phyloP scores from a whole-genome alignment of 2,888 invertebrate genomes.

The Drosophila barbarae region DNA sequence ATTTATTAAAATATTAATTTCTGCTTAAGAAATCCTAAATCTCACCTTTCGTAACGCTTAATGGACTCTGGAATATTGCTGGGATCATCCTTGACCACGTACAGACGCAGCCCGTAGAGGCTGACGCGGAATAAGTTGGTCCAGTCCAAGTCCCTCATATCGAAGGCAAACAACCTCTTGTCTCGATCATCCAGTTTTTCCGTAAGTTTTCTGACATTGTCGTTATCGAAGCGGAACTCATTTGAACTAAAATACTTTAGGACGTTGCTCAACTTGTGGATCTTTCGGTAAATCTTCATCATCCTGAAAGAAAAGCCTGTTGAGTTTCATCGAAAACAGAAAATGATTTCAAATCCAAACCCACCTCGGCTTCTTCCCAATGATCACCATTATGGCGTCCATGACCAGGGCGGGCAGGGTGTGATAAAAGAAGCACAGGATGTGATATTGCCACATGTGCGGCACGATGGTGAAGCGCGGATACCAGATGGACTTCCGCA shows the following conservation, averaged over 20 bases:
- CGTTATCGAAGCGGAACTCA: slow-evolving; percentile 87
- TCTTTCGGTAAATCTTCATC: slow-evolving; percentile 89
- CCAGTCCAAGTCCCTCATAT: slow-evolving; percentile 88
- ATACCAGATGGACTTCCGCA: slow-evolving; percentile 86
- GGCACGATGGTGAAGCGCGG: slow-evolving; percentile 82
- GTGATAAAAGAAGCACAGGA: slow-evolving; percentile 83
- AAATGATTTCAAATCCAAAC: slow-evolving; percentile 1
- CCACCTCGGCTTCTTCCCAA: slow-evolving; percentile 79
- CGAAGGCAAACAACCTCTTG: slow-evolving; percentile 86
- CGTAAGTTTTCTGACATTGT: slow-evolving; percentile 81
- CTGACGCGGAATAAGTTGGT: slow-evolving; percentile 81
- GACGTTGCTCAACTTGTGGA: slow-evolving; percentile 90
- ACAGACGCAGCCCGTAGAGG: slow-evolving; percentile 87
- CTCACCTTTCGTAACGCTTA: slow-evolving; percentile 83
- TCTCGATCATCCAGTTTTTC: slow-evolving; percentile 79
- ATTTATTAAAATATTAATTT: neutral
- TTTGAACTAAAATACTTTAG: slow-evolving; percentile 88
- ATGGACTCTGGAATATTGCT: slow-evolving; percentile 85
- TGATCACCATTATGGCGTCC: slow-evolving; percentile 80
- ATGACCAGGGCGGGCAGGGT: slow-evolving; percentile 84
- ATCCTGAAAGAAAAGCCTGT: slow-evolving; percentile 81
- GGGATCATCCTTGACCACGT: slow-evolving; percentile 89
- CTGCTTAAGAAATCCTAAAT: neutral
- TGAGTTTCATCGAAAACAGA: no score
- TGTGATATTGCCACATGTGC: slow-evolving; percentile 80